A percentile compares a stretch with the other conserved stretches of the same genome.
Conservation (phyloP, 1,140 invertebrate genomes). For the Portunus trituberculatus region DNA sequence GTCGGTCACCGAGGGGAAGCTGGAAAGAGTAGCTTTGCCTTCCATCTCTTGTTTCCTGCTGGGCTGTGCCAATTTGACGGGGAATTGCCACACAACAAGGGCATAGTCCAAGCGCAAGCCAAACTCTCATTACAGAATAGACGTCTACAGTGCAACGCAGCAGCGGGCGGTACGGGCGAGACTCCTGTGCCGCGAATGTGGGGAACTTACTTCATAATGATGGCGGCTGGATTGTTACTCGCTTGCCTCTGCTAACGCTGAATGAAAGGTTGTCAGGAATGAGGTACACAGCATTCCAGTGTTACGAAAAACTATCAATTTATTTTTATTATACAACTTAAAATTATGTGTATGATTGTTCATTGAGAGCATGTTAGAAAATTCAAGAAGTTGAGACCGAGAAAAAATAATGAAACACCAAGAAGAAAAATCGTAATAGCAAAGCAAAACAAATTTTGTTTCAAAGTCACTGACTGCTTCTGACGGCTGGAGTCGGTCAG, state of each 20-base stretch:
- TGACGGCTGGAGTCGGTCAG: background rate
- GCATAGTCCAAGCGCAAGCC: background rate
- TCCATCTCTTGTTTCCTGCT: background rate
- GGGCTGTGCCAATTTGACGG: constrained; percentile 29
- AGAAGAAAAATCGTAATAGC: background rate
- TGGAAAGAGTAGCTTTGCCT: too few species aligned
- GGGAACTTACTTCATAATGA: background rate
- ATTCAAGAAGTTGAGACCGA: too few species aligned
- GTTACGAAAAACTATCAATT: too few species aligned
- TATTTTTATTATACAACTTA: too few species aligned
- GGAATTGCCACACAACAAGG: background rate
- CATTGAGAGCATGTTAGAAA: too few species aligned
- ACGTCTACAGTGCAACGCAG: background rate
- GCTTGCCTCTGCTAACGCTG: background rate
- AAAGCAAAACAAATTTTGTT: background rate
- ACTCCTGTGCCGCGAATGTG: background rate
- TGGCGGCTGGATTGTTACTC: background rate
- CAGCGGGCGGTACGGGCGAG: background rate
- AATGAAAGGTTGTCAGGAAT: background rate
- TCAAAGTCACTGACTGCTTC: background rate
- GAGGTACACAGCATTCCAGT: too few species aligned
- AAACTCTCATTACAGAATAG: background rate
- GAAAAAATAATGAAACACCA: background rate
- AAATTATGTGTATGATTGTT: too few species aligned
- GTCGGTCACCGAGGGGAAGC: too few species aligned